Conservation (phyloP, 2,113 vertebrate species). For the Cariama cristata region DNA sequence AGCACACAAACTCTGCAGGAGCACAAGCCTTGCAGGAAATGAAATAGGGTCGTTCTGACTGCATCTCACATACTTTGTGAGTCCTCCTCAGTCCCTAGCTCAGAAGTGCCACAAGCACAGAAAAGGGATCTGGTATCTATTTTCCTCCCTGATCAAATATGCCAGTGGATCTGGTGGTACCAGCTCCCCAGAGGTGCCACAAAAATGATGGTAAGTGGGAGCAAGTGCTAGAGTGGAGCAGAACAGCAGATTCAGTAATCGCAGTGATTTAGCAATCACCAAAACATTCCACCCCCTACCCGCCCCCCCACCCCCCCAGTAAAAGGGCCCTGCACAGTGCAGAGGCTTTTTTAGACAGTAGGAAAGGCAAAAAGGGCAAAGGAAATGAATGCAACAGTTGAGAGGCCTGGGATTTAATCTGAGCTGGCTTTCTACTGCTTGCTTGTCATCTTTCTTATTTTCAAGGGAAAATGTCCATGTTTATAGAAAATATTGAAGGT, state of each 20-base stretch:
- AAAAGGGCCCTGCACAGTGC: background rate
- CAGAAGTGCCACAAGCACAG: background rate
- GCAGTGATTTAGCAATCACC: background rate
- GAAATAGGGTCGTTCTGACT: background rate
- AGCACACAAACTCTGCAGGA: background rate
- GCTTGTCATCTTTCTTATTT: background rate
- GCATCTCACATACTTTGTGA: no score
- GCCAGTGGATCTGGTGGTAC: background rate
- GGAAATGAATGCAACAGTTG: background rate
- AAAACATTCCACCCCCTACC: background rate
- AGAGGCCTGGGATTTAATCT: background rate
- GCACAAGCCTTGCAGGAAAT: background rate
- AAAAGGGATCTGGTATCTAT: background rate
- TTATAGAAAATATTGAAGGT: background rate
- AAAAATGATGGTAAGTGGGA: rapidly evolving
- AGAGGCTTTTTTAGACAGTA: background rate
- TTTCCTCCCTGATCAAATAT: background rate
- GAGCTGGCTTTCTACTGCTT: background rate
- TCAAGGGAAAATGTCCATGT: background rate
- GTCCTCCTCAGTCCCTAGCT: background rate
- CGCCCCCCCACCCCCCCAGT: no score
- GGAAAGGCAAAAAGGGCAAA: background rate
- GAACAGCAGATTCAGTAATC: rapidly evolving
- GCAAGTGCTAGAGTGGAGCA: background rate
- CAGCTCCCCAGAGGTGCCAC: background rate